Evolutionary conservation across 2,888 invertebrate species (phyloP).

Genomic region (Liopterus haemorrhoidalis): DNA sequence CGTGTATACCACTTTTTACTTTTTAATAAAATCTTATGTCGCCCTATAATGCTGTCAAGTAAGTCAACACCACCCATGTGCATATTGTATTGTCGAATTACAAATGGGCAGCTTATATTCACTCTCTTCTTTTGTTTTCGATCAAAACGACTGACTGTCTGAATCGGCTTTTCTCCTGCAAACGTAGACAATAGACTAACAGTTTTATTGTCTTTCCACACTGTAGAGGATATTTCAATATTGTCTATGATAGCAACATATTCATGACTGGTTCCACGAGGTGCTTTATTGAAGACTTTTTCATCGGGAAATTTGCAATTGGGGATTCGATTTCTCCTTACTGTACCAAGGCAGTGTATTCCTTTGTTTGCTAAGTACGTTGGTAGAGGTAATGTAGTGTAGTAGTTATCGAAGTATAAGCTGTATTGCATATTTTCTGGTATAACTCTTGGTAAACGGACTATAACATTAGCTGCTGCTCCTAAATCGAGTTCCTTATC

Average conservation of each 20-base stretch:
- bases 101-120: constrained; percentile 38
- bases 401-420: constrained; percentile 37
- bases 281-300: constrained; percentile 3
- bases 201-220: constrained; percentile 38
- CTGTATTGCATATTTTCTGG: constrained; percentile 33
- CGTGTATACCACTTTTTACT: constrained; percentile 40
- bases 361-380: constrained; percentile 28
- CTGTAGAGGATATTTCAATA: constrained; percentile 23
- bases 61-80: constrained; percentile 41
- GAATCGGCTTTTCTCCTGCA: constrained; percentile 36
- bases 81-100: constrained; percentile 39
- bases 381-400: constrained; percentile 30
- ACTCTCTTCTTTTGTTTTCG: constrained; percentile 36
- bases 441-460: constrained; percentile 33
- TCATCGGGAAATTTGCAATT: neutral
- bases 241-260: neutral
- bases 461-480: constrained; percentile 34
- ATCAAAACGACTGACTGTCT: constrained; percentile 37
- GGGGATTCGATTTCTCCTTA: constrained; percentile 19
- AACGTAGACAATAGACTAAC: constrained; percentile 36
- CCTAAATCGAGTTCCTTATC: constrained; percentile 33
- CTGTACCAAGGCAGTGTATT: constrained; percentile 31
- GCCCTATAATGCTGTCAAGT: constrained; percentile 34
- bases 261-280: constrained; percentile 1
- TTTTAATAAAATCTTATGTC: constrained; percentile 28